Evolutionary conservation across 2,797 vertebrate species (phyloP).

Genomic region (Scolopax bukidnonensis): DNA sequence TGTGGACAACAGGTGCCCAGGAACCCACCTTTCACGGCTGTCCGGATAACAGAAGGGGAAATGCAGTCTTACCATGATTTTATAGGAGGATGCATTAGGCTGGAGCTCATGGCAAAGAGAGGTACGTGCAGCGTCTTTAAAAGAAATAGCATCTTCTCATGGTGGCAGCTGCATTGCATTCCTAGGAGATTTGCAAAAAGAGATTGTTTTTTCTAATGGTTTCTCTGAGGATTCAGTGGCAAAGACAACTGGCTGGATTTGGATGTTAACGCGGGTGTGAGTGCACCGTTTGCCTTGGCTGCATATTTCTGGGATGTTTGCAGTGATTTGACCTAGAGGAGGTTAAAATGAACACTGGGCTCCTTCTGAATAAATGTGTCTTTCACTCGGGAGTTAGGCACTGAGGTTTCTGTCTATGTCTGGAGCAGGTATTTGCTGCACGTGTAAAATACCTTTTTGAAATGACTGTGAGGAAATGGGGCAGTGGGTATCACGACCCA

Average conservation of each 20-base stretch:
- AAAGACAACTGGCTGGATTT: neutral
- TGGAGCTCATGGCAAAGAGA: conserved; percentile 72
- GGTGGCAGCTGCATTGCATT: neutral
- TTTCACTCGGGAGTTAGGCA: neutral
- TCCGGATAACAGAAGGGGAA: conserved; percentile 87
- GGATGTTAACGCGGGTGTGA: neutral
- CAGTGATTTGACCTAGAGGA: neutral
- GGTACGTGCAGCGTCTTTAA: conserved; percentile 75
- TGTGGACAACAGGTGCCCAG: conserved; percentile 75
- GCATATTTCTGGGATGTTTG: neutral
- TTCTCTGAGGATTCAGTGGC: neutral
- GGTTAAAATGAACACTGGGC: neutral
- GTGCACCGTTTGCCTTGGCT: neutral
- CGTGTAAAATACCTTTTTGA: neutral
- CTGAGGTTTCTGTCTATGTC: neutral
- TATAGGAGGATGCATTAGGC: conserved; percentile 81
- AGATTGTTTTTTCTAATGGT: neutral
- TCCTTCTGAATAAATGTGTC: neutral
- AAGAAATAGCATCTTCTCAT: neutral
- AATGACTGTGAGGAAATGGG: neutral
- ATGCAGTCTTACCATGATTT: conserved; percentile 89
- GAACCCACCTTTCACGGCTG: conserved; percentile 76
- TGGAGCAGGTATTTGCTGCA: neutral
- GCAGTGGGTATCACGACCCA: neutral
- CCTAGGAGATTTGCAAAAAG: neutral